Evolutionary conservation across 2,888 invertebrate genomes (phyloP).

Genomic region (Ariolimax columbianus): DNA sequence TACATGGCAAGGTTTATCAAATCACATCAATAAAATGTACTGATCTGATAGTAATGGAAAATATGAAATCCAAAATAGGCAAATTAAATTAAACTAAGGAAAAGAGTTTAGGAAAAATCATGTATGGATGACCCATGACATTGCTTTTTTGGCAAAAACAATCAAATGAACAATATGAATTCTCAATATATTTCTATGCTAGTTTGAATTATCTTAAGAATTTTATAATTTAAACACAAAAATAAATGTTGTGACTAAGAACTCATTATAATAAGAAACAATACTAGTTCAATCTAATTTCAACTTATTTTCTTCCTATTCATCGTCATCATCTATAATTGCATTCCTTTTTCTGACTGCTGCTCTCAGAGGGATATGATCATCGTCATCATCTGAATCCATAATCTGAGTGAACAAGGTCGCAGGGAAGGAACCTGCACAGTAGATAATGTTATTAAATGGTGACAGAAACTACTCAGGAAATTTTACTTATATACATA

Average conservation of each 20-base stretch:
- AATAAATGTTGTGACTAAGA: background rate
- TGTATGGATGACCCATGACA: too few relatives aligned
- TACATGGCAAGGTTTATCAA: too few relatives aligned
- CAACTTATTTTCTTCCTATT: constrained; percentile 41
- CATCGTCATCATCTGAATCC: constrained; percentile 71
- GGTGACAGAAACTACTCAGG: background rate
- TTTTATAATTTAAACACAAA: background rate
- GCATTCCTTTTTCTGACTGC: constrained; percentile 61
- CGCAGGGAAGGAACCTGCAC: constrained; percentile 73
- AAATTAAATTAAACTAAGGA: too few relatives aligned
- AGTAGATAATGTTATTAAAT: background rate
- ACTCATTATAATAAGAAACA: too few relatives aligned
- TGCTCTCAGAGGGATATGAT: constrained; percentile 72
- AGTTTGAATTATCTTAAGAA: too few relatives aligned
- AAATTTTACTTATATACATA: background rate
- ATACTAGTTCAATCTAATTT: background rate
- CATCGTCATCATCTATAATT: constrained; percentile 69
- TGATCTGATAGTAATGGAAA: too few relatives aligned
- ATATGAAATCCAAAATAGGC: too few relatives aligned
- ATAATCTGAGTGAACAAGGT: constrained; percentile 68
- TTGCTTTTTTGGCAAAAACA: too few relatives aligned
- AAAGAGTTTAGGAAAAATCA: too few relatives aligned
- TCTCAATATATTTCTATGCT: too few relatives aligned
- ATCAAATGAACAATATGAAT: too few relatives aligned
- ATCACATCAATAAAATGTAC: too few relatives aligned